Evolutionary conservation across 2,797 vertebrate genomes (phyloP).

Genomic region (Carcharodon carcharias): DNA sequence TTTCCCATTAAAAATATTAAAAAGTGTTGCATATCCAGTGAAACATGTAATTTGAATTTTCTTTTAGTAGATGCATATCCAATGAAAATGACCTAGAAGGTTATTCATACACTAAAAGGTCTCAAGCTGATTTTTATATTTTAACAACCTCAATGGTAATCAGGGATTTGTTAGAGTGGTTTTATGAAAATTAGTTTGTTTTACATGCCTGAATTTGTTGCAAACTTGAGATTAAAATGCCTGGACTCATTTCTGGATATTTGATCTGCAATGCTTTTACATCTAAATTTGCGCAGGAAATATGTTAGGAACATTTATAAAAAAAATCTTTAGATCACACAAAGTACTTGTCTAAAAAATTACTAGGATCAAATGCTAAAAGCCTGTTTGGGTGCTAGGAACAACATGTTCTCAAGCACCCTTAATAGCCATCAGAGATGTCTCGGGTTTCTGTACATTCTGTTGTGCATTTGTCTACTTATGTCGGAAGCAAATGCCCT

Average conservation of each 20-base stretch:
- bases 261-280: conserved; percentile 23
- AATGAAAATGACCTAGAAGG: background rate
- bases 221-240: background rate
- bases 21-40: background rate
- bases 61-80: background rate
- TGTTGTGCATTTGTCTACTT: conserved; percentile 47
- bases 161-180: background rate
- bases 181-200: background rate
- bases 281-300: conserved; percentile 20
- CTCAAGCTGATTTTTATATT: background rate
- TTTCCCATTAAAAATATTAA: background rate
- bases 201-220: background rate
- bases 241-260: background rate
- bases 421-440: conserved; percentile 41
- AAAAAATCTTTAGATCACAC: conserved; percentile 37
- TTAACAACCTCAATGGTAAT: background rate
- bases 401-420: conserved; percentile 54
- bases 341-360: conserved; percentile 40
- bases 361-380: conserved; percentile 43
- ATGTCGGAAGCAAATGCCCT: conserved; percentile 52
- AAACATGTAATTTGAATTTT: background rate
- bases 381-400: conserved; percentile 50
- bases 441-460: conserved; percentile 53
- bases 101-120: background rate
- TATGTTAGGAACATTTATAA: conserved; percentile 22